Conservation (phyloP, 2,797 vertebrate genomes). For the Orestias chungarensis region DNA sequence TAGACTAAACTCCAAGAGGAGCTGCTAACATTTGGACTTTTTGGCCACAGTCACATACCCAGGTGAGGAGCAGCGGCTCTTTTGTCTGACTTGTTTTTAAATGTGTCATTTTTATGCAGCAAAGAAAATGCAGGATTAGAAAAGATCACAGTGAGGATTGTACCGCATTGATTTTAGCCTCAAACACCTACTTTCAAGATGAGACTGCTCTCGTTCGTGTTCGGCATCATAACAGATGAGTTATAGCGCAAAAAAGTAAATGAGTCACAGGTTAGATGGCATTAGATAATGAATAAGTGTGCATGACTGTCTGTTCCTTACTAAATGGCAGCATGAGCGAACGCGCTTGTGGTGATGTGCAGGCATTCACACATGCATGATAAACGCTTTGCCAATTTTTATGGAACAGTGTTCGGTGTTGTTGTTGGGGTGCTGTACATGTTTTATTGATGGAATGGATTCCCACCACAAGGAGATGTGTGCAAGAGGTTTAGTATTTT, state of each 20-base stretch:
- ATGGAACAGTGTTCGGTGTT: conserved; percentile 50
- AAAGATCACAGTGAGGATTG: neutral
- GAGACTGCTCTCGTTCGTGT: conserved; percentile 17
- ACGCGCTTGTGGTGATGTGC: conserved; percentile 40
- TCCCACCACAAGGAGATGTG: conserved; percentile 31
- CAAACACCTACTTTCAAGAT: conserved; percentile 30
- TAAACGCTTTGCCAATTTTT: conserved; percentile 52
- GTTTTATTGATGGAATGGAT: conserved; percentile 34
- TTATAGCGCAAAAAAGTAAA: conserved; percentile 23
- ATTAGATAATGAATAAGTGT: conserved; percentile 39
- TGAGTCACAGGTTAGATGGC: conserved; percentile 49
- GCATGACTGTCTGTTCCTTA: conserved; percentile 17
- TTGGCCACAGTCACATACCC: conserved; percentile 44
- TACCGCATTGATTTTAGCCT: conserved; percentile 25
- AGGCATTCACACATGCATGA: conserved; percentile 24
- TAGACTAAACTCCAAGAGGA: conserved; percentile 53
- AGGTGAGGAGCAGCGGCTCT: conserved; percentile 60
- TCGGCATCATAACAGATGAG: conserved; percentile 24
- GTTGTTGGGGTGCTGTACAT: conserved; percentile 37
- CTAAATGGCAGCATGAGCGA: conserved; percentile 29
- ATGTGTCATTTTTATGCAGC: conserved; percentile 1
- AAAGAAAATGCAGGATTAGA: neutral
- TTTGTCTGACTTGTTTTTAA: conserved; percentile 6
- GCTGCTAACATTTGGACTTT: conserved; percentile 39
- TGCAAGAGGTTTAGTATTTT: conserved; percentile 25